Evolutionary conservation across 2,113 vertebrate genomes (phyloP).

Genomic region (Varanus komodoensis): DNA sequence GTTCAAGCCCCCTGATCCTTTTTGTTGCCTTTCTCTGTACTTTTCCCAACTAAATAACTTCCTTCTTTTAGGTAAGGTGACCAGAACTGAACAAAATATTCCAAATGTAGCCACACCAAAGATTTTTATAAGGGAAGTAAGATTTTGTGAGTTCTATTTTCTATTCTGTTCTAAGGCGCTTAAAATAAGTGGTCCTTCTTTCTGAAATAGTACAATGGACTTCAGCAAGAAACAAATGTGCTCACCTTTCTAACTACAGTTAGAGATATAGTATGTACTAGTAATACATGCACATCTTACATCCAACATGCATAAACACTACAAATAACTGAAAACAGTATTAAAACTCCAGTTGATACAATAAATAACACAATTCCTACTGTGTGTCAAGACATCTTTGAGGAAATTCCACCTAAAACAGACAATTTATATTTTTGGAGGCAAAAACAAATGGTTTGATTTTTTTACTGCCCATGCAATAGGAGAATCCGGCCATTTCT

Average conservation of each 20-base stretch:
- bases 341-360: not conserved
- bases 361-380: constrained; percentile 18
- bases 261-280: constrained; percentile 42
- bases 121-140: too few relatives aligned
- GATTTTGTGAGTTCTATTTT: too few relatives aligned
- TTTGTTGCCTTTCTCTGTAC: too few relatives aligned
- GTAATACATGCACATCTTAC: constrained; percentile 52
- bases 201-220: constrained; percentile 2
- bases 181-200: not conserved
- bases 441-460: not conserved
- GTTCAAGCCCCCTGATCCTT: too few relatives aligned
- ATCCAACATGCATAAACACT: constrained; percentile 60
- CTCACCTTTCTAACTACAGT: constrained; percentile 37
- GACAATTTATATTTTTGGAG: not conserved
- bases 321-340: constrained; percentile 28
- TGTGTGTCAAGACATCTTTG: constrained; percentile 15
- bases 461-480: not conserved
- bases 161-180: not conserved
- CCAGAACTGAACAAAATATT: too few relatives aligned
- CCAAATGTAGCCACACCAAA: too few relatives aligned
- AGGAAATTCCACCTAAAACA: not conserved
- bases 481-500: not conserved
- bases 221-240: not conserved
- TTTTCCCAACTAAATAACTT: too few relatives aligned
- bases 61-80: too few relatives aligned